Conservation (phyloP, 1,140 invertebrate species). For the Aphidius ervi region DNA sequence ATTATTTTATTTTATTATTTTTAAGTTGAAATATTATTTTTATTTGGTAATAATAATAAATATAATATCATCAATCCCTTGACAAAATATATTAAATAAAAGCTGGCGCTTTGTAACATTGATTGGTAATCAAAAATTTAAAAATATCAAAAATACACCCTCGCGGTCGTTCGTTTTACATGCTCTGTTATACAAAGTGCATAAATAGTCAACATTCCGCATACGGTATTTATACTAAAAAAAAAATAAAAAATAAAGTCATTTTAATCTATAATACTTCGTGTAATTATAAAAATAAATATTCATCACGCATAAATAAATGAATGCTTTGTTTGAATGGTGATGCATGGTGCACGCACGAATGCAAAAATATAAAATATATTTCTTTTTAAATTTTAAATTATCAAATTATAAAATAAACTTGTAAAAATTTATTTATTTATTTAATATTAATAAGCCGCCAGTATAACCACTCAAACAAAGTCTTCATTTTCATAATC, state of each 20-base stretch:
- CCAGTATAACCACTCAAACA: too few relatives aligned
- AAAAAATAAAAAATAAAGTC: neutral
- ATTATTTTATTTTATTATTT: neutral
- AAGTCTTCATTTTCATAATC: too few relatives aligned
- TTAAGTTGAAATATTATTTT: conserved; percentile 2
- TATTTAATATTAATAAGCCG: too few relatives aligned
- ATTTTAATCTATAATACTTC: neutral
- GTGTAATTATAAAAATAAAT: conserved; percentile 9
- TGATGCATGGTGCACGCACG: conserved; percentile 32
- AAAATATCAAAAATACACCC: neutral
- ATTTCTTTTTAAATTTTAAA: conserved; percentile 2
- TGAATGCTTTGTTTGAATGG: conserved; percentile 36
- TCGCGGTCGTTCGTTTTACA: conserved; percentile 26
- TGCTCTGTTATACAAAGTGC: conserved; percentile 21
- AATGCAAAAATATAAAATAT: conserved; percentile 3
- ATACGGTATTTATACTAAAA: conserved; percentile 29
- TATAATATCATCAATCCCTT: neutral
- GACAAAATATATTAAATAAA: neutral
- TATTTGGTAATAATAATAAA: neutral
- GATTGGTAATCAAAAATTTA: neutral
- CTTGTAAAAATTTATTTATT: too few relatives aligned
- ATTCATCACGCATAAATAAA: conserved; percentile 16
- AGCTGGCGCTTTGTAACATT: too few relatives aligned
- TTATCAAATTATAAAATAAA: conserved; percentile 14
- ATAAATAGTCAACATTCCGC: neutral